A percentile compares a stretch with the other conserved stretches of the same genome.
These are phyloP conservation scores for Hybognathus amarus DNA, from an alignment of 2,797 vertebrate genomes.

Conservation along the genomic window DNA sequence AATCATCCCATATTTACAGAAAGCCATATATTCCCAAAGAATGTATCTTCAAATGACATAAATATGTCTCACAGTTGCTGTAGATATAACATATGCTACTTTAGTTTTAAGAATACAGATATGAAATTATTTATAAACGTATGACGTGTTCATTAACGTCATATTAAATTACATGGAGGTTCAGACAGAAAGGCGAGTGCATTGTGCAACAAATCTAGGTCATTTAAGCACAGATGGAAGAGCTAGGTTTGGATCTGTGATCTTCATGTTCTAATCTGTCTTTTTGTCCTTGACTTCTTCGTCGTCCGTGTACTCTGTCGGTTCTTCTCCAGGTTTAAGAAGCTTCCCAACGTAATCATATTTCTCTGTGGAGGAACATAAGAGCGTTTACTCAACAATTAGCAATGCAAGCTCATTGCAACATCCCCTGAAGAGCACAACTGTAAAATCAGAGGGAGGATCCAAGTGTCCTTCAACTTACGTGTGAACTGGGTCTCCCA, in stretches of 20 bases:
- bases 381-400: slow-evolving; percentile 38
- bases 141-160: slow-evolving; percentile 39
- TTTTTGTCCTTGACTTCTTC: slow-evolving; percentile 88
- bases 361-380: slow-evolving; percentile 80
- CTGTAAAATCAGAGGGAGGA: background rate
- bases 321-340: slow-evolving; percentile 91
- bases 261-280: slow-evolving; percentile 77
- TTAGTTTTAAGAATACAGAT: slow-evolving; percentile 16
- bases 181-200: slow-evolving; percentile 40
- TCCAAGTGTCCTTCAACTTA: slow-evolving; percentile 72
- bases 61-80: slow-evolving; percentile 28
- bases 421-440: background rate
- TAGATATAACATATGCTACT: background rate
- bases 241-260: slow-evolving; percentile 32
- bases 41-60: slow-evolving; percentile 15
- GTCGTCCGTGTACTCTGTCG: slow-evolving; percentile 92
- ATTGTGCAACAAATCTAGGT: slow-evolving; percentile 27
- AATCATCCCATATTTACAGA: slow-evolving; percentile 4
- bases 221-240: background rate
- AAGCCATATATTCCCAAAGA: slow-evolving; percentile 4
- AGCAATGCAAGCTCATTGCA: background rate
- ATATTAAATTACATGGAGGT: slow-evolving; percentile 23
- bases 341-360: slow-evolving; percentile 95
- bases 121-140: slow-evolving; percentile 16
- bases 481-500: slow-evolving; percentile 97